Percentiles rank a stretch among this genome's conserved stretches.
Conservation (phyloP, 2,113 vertebrate genomes). For the Bubo bubo region DNA sequence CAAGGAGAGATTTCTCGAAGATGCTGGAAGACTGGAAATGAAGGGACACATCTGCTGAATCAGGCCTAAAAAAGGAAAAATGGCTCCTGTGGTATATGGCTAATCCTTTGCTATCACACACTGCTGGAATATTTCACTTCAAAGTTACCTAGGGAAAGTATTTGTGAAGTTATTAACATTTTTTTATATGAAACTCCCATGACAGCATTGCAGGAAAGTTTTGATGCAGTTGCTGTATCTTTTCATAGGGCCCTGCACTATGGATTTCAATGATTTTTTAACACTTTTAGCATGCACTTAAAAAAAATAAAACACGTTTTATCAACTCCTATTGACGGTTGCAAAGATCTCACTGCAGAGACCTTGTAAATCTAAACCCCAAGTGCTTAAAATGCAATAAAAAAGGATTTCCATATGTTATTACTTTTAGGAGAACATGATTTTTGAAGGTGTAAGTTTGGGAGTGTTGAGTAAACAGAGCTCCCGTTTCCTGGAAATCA, state of each 20-base stretch:
- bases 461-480: neutral
- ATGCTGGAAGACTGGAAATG: neutral
- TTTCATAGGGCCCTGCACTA: neutral
- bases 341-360: neutral
- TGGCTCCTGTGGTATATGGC: neutral
- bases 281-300: neutral
- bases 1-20: neutral
- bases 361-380: neutral
- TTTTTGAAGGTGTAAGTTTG: neutral
- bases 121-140: neutral
- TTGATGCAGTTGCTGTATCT: neutral
- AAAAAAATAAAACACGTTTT: neutral
- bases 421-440: neutral
- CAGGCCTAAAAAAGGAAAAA: neutral
- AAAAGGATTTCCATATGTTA: neutral
- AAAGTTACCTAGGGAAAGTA: neutral
- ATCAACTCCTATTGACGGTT: neutral
- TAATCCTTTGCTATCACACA: neutral
- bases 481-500: neutral
- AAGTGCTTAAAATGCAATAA: neutral
- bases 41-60: neutral
- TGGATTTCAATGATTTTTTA: neutral
- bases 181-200: neutral
- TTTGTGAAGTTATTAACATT: neutral
- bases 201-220: neutral